Conservation (phyloP, 2,113 vertebrate genomes). For the Pelusios castaneus region DNA sequence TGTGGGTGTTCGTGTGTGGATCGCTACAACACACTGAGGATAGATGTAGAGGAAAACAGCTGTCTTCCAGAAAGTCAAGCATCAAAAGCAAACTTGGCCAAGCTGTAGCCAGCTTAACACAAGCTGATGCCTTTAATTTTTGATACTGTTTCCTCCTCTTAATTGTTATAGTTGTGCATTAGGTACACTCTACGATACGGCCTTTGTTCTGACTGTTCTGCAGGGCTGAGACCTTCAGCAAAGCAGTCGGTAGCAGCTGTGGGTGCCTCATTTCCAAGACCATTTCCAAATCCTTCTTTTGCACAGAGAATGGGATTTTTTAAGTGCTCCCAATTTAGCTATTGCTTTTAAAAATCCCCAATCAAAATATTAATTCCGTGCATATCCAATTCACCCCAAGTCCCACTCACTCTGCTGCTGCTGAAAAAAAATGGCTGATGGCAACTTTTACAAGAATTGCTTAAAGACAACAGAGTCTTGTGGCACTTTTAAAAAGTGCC, state of each 20-base stretch:
- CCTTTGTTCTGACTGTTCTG: not conserved
- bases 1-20: not conserved
- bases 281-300: not conserved
- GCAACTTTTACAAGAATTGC: not conserved
- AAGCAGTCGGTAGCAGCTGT: not conserved
- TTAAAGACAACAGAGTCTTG: too few relatives aligned
- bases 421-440: not conserved
- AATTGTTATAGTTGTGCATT: not conserved
- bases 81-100: not conserved
- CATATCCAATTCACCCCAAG: not conserved
- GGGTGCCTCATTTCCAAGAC: not conserved
- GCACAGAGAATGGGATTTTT: not conserved
- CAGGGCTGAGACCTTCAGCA: fast-evolving
- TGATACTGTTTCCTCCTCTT: not conserved
- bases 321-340: not conserved
- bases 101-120: not conserved
- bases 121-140: not conserved
- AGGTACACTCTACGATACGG: fast-evolving
- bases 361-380: not conserved
- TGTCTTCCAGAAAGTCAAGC: not conserved
- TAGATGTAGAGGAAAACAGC: not conserved
- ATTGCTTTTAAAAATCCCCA: not conserved
- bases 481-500: too few relatives aligned
- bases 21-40: not conserved
- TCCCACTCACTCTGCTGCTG: not conserved